Base-by-base conservation (phyloP, 2,888 invertebrate species). In the Heliconius erato region DNA sequence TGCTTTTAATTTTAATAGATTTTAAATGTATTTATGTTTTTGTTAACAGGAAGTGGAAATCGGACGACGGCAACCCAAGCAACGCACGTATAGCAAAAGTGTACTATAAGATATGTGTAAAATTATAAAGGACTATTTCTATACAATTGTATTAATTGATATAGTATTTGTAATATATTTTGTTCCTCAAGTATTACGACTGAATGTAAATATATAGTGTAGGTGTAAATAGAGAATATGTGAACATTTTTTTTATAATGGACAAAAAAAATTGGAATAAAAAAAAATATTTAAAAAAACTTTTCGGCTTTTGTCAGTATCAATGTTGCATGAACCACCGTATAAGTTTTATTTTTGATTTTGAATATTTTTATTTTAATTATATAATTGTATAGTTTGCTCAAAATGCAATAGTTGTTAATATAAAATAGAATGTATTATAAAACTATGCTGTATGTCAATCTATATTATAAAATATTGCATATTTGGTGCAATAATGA, bases 41-140 rank as follows among this genome's bases (percentile, higher is more conserved):
- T 91, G 88, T 89, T 94, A 90, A 85, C 94, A 95, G 95, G 94
- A 92, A 94, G 91, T 85, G 90, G 91, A 79, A 91, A 88, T 81
- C 92, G 91, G 85, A 90, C 93, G n/a, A 88, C n/a, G 4, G 11
- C 93, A 19, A 88, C 93, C 3, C 95, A 94, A 86, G 95, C 91
- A 49, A 95, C 95, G 81, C 94, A 95, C 86, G 95, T 95, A 86
- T 95, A 94, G 89, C 88, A 82, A 87, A 87, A 86, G 90, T 90
- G 86, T 89, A 87, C 5, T n/a, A 78, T 74, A 74, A 76, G 65
- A 83, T 32, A 82, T 83, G 84, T 85, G 79, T 83, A 81, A n/a
- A 81, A 79, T 82, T 74, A 54, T 26, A 72, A 72, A 69, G 83
- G 54, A 83, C 82, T 80, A 26, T 5, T 69, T 79, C 82, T 78